Conservation (phyloP, 1,140 invertebrate genomes). For the Patella vulgata region DNA sequence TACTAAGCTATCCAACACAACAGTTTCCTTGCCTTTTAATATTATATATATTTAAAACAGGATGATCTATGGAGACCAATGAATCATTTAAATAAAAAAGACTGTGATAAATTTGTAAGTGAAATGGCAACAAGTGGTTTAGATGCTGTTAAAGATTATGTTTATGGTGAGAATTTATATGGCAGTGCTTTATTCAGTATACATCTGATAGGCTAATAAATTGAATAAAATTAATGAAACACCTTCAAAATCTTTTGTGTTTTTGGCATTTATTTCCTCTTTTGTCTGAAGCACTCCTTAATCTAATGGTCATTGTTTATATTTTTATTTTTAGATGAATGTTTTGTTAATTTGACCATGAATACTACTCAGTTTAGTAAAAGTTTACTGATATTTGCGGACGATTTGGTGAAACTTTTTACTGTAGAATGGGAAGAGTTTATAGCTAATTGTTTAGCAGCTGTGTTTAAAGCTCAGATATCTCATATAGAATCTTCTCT, state of each 20-base stretch:
- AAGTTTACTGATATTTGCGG: slow-evolving; percentile 74
- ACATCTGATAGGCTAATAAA: neutral
- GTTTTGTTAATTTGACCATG: slow-evolving; percentile 76
- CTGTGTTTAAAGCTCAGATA: slow-evolving; percentile 76
- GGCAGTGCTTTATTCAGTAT: too few relatives aligned
- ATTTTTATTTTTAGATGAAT: slow-evolving; percentile 71
- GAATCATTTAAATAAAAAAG: slow-evolving; percentile 73
- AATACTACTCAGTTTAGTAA: slow-evolving; percentile 79
- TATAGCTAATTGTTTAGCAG: slow-evolving; percentile 74
- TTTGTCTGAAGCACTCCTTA: neutral
- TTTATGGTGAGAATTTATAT: slow-evolving; percentile 68
- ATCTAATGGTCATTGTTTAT: slow-evolving; percentile 52
- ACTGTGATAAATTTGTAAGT: slow-evolving; percentile 70
- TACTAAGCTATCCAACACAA: too few relatives aligned
- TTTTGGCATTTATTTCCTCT: neutral
- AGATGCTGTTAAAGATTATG: slow-evolving; percentile 68
- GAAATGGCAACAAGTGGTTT: slow-evolving; percentile 73
- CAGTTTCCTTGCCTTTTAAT: too few relatives aligned
- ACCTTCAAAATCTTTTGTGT: neutral
- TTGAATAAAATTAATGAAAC: neutral
- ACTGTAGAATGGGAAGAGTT: slow-evolving; percentile 74
- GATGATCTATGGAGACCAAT: slow-evolving; percentile 79
- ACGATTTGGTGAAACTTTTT: slow-evolving; percentile 77
- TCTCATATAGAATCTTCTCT: slow-evolving; percentile 74
- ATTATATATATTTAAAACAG: too few relatives aligned